Base-by-base conservation (phyloP, 2,888 invertebrate species). In the Lissocephala sabroskyi region DNA sequence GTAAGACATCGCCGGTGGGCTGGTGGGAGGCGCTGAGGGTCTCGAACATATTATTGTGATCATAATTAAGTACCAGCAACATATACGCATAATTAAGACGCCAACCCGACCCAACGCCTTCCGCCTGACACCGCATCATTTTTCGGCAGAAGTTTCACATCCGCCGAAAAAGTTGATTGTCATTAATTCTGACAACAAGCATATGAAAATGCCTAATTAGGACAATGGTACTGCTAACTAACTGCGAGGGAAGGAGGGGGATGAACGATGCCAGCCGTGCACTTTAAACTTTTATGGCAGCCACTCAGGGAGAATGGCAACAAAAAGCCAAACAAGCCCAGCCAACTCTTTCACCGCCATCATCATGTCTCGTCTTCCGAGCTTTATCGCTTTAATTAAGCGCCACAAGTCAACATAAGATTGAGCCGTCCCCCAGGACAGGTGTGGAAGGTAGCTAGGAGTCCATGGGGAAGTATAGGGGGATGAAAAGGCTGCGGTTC, bases 11-110 rank as follows among this genome's bases (percentile, higher is more conserved):
- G 17, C n/a, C n/a, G 14, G 35, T 35, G 9, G 6, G 14, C 13
- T 14, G 14, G n/a, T n/a, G n/a, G n/a, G n/a, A n/a, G n/a, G n/a
- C n/a, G n/a, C n/a, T n/a, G n/a, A n/a, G n/a, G n/a, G n/a, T n/a
- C n/a, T n/a, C n/a, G n/a, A n/a, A n/a, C 26, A 44, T 54, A 42
- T 67, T 67, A 68, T 68, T 73, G 73, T 62, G 56, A 68, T 59
- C 65, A 63, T 73, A 65, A 68, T 68, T 54, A 73, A 63, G 62
- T 59, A 50, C 52, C 45, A 5, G 32, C 19, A 44, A 49, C 49
- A 48, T 43, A 50, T 60, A 67, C 71, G 65, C 74, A 80, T 80
- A 80, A 80, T 80, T 80, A 66, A 74, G 70, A 65, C 65, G 48
- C 42, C 56, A 60, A 23, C 23, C 23, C 23, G 7, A 23, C 23